Evolutionary conservation across 2,888 invertebrate genomes (phyloP), one percentile per base, ranked within the genome.

Genomic region (Orthosia gothica): DNA sequence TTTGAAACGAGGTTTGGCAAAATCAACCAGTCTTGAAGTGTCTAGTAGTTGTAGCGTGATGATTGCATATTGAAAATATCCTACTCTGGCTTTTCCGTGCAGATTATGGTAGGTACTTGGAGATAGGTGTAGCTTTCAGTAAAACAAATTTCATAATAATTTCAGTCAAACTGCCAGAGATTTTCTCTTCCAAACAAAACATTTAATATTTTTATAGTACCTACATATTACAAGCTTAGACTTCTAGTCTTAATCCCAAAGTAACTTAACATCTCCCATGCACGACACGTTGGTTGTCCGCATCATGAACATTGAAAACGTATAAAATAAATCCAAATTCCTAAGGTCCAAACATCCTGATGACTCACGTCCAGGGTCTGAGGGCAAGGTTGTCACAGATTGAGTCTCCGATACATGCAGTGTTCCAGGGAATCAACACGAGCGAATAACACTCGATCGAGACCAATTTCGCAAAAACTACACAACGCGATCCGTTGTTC

Each of bases 381-480:
- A 79, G 47, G 70, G 69, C 80, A 81, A 16, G 61, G 45, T 66
- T 87, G 86, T 81, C 83, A 73, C 86, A 87, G 92, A 92, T 92
- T 86, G 89, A 87, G 83, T 74, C 45, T 75, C 76, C 87, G 88
- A 87, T 88, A 89, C 86, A 87, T 88, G 88, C 87, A 83, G 74
- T 85, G 89, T 93, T 93, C 91, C 94, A 92, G 90, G 91, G 92
- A 92, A 92, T 90, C 90, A 89, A 88, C 90, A 86, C 88, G 89
- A 88, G 89, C 88, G 93, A 92, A 93, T 91, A 91, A 93, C 93
- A 92, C 92, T 90, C 93, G 95, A 96, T 95, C 94, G 93, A 91
- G 89, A 92, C 92, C 95, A 96, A 96, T 96, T 96, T 96, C 95
- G 95, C 96, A 96, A 96, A 96, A 96, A 96, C 96, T 96, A 96